Conservation (phyloP, 2,113 vertebrate genomes). For the Glaucidium brasilianum region DNA sequence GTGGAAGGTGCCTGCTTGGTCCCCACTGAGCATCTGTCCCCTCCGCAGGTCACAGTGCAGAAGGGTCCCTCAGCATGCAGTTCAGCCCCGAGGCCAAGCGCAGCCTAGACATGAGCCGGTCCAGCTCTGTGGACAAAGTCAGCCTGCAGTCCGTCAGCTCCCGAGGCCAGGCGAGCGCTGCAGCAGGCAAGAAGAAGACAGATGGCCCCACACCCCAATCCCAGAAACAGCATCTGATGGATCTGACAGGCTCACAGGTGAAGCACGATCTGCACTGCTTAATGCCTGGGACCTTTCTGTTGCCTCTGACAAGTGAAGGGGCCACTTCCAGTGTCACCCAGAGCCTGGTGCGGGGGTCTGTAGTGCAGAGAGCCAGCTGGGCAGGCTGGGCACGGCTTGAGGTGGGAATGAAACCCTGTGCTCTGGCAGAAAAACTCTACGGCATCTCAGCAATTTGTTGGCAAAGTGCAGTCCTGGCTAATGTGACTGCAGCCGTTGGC, state of each 20-base stretch:
- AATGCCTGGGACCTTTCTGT: not conserved
- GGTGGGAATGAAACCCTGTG: not conserved
- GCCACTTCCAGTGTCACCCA: not conserved
- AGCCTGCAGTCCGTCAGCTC: not conserved
- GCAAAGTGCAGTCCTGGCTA: not conserved
- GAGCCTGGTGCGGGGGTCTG: not conserved
- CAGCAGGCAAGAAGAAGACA: not conserved
- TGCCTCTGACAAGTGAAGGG: not conserved
- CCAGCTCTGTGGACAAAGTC: not conserved
- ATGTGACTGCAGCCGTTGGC: not conserved
- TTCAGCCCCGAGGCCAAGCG: constrained; percentile 59
- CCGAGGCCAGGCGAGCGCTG: not conserved
- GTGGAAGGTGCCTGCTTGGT: not conserved
- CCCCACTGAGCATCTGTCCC: not conserved
- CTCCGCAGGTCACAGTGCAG: not conserved
- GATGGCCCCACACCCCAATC: not conserved
- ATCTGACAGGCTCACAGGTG: constrained; percentile 44
- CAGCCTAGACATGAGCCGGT: constrained; percentile 30
- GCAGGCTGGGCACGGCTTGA: not conserved
- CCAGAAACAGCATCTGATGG: not conserved
- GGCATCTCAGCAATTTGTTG: not conserved
- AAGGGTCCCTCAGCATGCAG: not conserved
- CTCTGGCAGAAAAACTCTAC: not conserved
- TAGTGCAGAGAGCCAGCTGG: not conserved
- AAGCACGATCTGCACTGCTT: not conserved